Percentiles rank a stretch among this genome's conserved stretches.
These are phyloP conservation scores for Cyaniris semiargus DNA, from an alignment of 2,888 invertebrate genomes.

Conservation along the genomic window DNA sequence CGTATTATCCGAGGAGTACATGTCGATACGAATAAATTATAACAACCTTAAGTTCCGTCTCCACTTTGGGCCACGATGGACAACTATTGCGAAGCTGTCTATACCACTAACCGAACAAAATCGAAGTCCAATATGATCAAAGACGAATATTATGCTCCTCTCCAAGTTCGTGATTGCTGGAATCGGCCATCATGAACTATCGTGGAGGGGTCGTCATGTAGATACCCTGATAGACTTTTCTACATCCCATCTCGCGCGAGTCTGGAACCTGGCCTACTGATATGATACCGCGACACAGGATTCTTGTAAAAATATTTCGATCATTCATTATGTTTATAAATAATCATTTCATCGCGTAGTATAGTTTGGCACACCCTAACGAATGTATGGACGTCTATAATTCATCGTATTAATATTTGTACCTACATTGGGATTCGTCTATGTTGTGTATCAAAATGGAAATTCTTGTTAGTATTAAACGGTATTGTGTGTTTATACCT, in stretches of 20 bases:
- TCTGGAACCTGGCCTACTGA: slow-evolving; percentile 1
- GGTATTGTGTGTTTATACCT: slow-evolving; percentile 24
- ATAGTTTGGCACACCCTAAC: not conserved
- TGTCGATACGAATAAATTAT: not conserved
- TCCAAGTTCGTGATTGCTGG: not conserved
- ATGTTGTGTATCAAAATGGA: slow-evolving; percentile 18
- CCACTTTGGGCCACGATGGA: not conserved
- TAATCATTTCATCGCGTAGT: not conserved
- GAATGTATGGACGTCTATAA: not conserved
- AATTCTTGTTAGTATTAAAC: slow-evolving; percentile 29
- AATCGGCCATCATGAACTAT: not conserved
- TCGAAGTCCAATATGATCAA: not conserved
- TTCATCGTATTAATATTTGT: slow-evolving; percentile 20
- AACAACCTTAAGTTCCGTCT: not conserved
- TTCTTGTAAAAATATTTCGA: not conserved
- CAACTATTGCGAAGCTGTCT: not conserved
- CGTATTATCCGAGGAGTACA: not conserved
- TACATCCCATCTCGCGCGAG: not conserved
- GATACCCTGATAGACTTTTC: not conserved
- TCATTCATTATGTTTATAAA: not conserved
- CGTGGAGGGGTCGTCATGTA: not conserved
- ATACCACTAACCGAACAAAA: not conserved
- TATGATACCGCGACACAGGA: slow-evolving; percentile 16
- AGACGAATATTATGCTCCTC: too few species aligned
- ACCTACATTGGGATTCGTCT: slow-evolving; percentile 6